Evolutionary conservation across 2,888 invertebrate genomes (phyloP), one percentile per base, ranked within the genome.

Genomic region (Leptogaster cylindrica): DNA sequence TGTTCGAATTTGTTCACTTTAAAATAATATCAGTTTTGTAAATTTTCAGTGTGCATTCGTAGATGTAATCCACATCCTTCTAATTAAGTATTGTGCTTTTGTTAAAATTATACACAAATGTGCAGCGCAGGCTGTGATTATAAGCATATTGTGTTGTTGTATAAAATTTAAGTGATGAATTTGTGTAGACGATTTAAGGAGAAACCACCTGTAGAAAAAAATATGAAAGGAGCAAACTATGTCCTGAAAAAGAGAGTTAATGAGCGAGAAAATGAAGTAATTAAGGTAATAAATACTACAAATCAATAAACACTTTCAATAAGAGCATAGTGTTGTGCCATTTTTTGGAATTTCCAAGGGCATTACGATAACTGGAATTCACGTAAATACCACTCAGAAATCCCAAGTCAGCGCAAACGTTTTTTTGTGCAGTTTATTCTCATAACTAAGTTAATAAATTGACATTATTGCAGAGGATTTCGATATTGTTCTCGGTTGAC

Each of bases 291-390:
- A 51, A 18, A 44, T 14, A 8, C 2, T 14, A 10, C 16, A 44
- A 8, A 18, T 16, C 1, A 44, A 12, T 18, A 10, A 44, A 18
- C 3, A 3, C 6, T 3, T 12, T 18, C 10, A 51, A 39, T 12
- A 14, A 65, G 48, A 44, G 61, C 46, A 65, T 48, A 71, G 73
- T 75, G 72, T 73, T 75, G 75, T 76, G 76, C 74, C 74, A 75
- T 75, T 75, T 75, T 76, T 77, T 76, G 75, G 74, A 76, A 75
- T 75, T 76, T 76, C 75, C 74, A 76, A 74, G 76, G 76, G 77
- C 76, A 77, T 76, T 77, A 77, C 75, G 74, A 70, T 67, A 20
- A 51, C 33, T 20, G 48, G 33, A 33, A 1, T 23, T 27, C 63
- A 71, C 74, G 74, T 73, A 73, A 74, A 74, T 74, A 74, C 76